Conservation (phyloP, 2,113 vertebrate species). For the Recurvirostra avosetta region DNA sequence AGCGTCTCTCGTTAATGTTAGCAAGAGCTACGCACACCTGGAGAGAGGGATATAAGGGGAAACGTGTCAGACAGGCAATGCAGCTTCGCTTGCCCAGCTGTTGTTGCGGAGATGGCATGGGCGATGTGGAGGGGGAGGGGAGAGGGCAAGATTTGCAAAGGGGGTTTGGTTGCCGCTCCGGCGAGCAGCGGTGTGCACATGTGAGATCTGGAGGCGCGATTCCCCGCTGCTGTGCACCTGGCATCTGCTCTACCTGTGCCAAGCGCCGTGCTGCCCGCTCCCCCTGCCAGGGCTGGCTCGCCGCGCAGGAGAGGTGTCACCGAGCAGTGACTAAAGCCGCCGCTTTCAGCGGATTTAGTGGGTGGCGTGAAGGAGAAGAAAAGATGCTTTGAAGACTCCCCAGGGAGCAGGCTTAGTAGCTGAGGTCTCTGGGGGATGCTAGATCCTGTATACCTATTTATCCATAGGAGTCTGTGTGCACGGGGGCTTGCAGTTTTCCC, state of each 20-base stretch:
- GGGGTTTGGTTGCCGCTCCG: background rate
- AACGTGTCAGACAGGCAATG: background rate
- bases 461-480: background rate
- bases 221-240: background rate
- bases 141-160: background rate
- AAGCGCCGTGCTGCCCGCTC: background rate
- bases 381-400: background rate
- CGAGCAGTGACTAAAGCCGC: background rate
- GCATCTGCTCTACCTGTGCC: background rate
- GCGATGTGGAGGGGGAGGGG: fast-evolving
- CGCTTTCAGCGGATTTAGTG: background rate
- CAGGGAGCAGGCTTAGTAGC: background rate
- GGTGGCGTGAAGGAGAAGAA: background rate
- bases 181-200: fast-evolving
- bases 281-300: background rate
- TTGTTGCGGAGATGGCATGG: background rate
- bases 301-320: background rate
- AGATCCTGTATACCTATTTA: background rate
- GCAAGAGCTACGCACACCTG: background rate
- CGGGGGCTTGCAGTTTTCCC: background rate
- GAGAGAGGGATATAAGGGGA: background rate
- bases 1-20: background rate
- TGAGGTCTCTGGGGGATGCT: background rate
- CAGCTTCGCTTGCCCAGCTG: background rate
- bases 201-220: background rate